Conservation (phyloP, 2,888 invertebrate species). For the Malthinus flaveolus region DNA sequence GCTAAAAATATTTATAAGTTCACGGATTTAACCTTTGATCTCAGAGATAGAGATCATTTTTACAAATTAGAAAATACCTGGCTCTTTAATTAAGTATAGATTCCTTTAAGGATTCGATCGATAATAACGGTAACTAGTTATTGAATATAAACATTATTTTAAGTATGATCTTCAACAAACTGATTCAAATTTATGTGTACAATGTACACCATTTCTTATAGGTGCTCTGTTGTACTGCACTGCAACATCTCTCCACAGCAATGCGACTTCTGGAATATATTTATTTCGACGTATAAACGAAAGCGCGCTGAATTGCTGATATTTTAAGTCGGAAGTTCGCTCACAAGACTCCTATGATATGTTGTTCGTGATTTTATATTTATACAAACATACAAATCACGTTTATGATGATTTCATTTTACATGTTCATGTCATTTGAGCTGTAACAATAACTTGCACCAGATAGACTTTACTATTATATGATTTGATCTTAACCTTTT, state of each 20-base stretch:
- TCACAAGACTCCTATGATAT: constrained; percentile 42
- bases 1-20: constrained; percentile 34
- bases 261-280: not conserved
- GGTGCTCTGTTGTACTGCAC: too few relatives aligned
- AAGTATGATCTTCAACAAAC: constrained; percentile 16
- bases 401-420: constrained; percentile 52
- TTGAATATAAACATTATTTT: constrained; percentile 48
- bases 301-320: constrained; percentile 21
- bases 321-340: constrained; percentile 45
- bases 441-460: constrained; percentile 45
- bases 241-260: too few relatives aligned
- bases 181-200: too few relatives aligned
- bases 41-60: constrained; percentile 34
- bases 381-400: constrained; percentile 48
- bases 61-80: constrained; percentile 33
- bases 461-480: constrained; percentile 40
- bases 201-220: too few relatives aligned
- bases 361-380: constrained; percentile 47
- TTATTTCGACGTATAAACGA: constrained; percentile 28
- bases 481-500: constrained; percentile 42
- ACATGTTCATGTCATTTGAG: constrained; percentile 43
- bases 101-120: constrained; percentile 42
- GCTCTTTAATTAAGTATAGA: constrained; percentile 36
- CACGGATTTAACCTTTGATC: constrained; percentile 40
- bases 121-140: constrained; percentile 47